phyloP scores from a whole-genome alignment of 2,797 vertebrate genomes.

The Sebastes kiyomatsui region DNA sequence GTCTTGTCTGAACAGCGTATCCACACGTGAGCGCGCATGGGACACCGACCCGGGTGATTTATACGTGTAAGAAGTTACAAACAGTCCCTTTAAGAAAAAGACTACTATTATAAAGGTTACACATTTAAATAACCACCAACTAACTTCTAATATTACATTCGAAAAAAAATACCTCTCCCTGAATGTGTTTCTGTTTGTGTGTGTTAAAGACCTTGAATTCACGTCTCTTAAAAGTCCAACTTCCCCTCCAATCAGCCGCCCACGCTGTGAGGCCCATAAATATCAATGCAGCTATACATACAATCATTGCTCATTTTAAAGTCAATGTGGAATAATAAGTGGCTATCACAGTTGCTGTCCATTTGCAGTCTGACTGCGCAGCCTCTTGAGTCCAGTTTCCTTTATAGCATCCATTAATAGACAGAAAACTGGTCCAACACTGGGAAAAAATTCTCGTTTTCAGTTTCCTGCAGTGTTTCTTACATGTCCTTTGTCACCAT shows the following conservation, averaged over 20 bases:
- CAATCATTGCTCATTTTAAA: slow-evolving; percentile 59
- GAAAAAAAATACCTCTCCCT: neutral
- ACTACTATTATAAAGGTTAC: neutral
- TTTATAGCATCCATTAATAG: slow-evolving; percentile 41
- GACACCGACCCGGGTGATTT: too few relatives aligned
- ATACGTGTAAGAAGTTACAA: too few relatives aligned
- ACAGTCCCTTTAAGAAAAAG: too few relatives aligned
- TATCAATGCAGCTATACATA: slow-evolving; percentile 51
- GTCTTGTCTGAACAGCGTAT: too few relatives aligned
- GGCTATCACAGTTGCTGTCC: slow-evolving; percentile 42
- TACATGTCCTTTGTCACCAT: slow-evolving; percentile 7
- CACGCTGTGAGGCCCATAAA: slow-evolving; percentile 53
- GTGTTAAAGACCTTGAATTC: slow-evolving; percentile 4
- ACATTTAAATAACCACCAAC: neutral
- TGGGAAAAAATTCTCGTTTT: neutral
- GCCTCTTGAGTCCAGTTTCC: slow-evolving; percentile 19
- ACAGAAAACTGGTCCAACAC: neutral
- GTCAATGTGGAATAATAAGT: slow-evolving; percentile 62
- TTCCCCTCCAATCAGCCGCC: slow-evolving; percentile 60
- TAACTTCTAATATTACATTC: neutral
- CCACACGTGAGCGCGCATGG: too few relatives aligned
- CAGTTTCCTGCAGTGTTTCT: neutral
- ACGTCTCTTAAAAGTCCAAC: slow-evolving; percentile 26
- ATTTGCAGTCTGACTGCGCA: slow-evolving; percentile 17
- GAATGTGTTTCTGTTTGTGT: neutral